Evolutionary conservation across 92 coral and sea anemone species (phyloP), one percentile per base, ranked within the genome.

Genomic region (Zoanthus sansibaricus): DNA sequence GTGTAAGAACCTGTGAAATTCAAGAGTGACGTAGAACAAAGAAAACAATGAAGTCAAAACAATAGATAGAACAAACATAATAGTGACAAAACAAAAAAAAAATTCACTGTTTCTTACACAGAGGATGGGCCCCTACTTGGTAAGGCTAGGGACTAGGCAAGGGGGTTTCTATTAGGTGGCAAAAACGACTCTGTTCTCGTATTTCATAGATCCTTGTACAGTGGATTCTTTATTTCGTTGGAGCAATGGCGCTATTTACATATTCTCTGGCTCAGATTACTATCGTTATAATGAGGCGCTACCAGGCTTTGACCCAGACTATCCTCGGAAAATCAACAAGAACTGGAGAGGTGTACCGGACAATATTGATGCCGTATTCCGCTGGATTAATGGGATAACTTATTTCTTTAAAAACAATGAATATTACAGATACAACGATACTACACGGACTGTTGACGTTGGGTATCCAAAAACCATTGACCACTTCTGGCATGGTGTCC

Each of bases 331-430:
- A 77, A 94, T 93, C 78, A 70, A 75, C 62, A 83, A 86, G n/a
- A 91, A 96, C 79, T 96, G 98, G 98, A 79, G 80, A 17, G 95
- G 94, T 0, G 95, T 96, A 33, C 98, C 98, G 12, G 86, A 89
- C 69, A 75, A 91, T 20, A 88, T 96, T 16, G 92, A 96, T 62
- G 98, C 93, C 17, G 98, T 88, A 52, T 91, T 96, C 71, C 95
- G 98, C 67, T 94, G 92, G 83, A 89, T 89, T 20, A 93, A 96
- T 77, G 98, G 98, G 21, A 16, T 92, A 0, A 96, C 98, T n/a
- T 96, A 96, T 55, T 96, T 96, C 93, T 96, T 96, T 75, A 94
- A 96, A 79, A 98, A 91, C 31, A 87, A 69, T 69, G 66, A 88
- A 76, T 96, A 96, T 71, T 96, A 89, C 89, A 85, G 96, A 83